A percentile compares a stretch with the other conserved stretches of the same genome.
Evolutionary conservation across 2,888 invertebrate species (phyloP).

Genomic region (Lamellibrachia columna): DNA sequence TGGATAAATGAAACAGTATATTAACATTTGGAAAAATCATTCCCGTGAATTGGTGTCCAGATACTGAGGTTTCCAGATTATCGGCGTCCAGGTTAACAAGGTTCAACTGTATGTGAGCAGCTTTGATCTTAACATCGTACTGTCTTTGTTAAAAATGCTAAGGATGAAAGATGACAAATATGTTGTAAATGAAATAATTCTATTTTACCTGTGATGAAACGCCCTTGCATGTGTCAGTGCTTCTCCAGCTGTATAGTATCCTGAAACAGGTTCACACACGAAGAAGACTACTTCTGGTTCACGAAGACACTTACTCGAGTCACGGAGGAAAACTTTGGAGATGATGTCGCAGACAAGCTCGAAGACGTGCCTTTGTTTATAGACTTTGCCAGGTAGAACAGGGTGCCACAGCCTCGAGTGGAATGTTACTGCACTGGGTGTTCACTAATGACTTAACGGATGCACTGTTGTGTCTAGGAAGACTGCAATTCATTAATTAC

Average conservation of each 20-base stretch:
- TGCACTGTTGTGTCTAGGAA: background rate
- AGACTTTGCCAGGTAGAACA: slow-evolving; percentile 23
- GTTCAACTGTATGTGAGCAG: too few relatives aligned
- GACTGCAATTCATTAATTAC: background rate
- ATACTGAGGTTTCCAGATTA: too few relatives aligned
- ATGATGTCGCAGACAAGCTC: background rate
- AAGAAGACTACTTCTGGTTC: slow-evolving; percentile 62
- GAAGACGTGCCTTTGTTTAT: slow-evolving; percentile 18
- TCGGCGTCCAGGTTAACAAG: too few relatives aligned
- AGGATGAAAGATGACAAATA: background rate
- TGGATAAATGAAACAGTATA: too few relatives aligned
- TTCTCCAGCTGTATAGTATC: background rate
- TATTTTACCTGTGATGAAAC: background rate
- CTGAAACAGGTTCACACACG: slow-evolving; percentile 65
- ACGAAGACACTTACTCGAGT: slow-evolving; percentile 72
- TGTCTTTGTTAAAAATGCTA: too few relatives aligned
- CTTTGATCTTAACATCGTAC: too few relatives aligned
- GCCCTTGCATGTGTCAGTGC: background rate
- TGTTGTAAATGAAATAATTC: background rate
- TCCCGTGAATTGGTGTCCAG: too few relatives aligned
- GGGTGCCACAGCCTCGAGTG: background rate
- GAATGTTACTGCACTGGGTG: background rate
- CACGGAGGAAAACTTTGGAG: slow-evolving; percentile 74
- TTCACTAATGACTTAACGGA: background rate
- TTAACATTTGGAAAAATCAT: too few relatives aligned